Conservation (phyloP, 2,797 vertebrate species). For the Natrix natrix region DNA sequence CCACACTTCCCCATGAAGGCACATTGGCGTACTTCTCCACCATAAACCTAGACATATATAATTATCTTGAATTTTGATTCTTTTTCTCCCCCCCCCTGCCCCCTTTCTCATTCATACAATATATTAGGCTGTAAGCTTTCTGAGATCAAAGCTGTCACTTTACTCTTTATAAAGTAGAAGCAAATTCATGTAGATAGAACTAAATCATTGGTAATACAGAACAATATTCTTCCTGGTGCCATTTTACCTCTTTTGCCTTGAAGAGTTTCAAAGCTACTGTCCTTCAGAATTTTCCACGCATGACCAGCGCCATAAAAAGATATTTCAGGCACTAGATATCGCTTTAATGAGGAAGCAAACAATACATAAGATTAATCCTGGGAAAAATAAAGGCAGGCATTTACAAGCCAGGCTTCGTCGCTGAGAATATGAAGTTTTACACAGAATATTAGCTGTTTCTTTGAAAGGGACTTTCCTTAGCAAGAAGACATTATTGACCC, state of each 20-base stretch:
- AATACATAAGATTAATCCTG: slow-evolving; percentile 33
- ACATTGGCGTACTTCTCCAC: too few relatives aligned
- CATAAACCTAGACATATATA: not conserved
- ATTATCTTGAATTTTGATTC: not conserved
- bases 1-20: too few relatives aligned
- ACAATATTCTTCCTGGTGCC: not conserved
- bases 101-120: not conserved
- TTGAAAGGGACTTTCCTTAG: not conserved
- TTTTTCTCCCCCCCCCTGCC: not conserved
- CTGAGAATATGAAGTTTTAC: slow-evolving; percentile 40
- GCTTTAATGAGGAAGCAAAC: slow-evolving; percentile 41
- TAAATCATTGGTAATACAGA: not conserved
- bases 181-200: not conserved
- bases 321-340: slow-evolving; percentile 32
- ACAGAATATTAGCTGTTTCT: slow-evolving; percentile 37
- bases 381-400: slow-evolving; percentile 34
- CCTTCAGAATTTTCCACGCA: not conserved
- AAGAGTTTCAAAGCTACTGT: not conserved
- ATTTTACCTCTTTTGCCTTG: not conserved
- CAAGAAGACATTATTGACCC: not conserved
- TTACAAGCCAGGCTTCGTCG: not conserved
- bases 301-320: not conserved
- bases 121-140: not conserved
- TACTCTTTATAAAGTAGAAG: not conserved
- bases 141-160: not conserved